Evolutionary conservation across 2,113 vertebrate species (phyloP).

Genomic region (Trogon surrucura): DNA sequence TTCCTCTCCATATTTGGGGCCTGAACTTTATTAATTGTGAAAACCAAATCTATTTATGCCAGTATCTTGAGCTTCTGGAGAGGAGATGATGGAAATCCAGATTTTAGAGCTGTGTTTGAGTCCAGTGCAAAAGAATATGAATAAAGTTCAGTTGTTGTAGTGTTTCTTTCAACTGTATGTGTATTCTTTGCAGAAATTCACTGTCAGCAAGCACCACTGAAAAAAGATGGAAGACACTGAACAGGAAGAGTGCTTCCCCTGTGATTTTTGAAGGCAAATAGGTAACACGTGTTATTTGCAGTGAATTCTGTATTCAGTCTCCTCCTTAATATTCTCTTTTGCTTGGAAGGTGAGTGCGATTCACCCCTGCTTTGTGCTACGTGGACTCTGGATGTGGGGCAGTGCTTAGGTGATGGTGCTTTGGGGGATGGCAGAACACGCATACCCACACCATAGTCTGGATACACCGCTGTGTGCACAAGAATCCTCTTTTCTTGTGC

Average conservation of each 20-base stretch:
- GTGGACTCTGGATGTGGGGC: background rate
- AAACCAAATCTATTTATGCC: background rate
- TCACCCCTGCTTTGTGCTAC: background rate
- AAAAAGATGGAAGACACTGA: background rate
- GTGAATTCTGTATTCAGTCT: background rate
- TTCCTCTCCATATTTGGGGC: background rate
- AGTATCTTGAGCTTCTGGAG: background rate
- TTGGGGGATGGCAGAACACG: background rate
- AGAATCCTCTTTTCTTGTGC: background rate
- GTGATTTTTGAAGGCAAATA: background rate
- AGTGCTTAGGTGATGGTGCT: background rate
- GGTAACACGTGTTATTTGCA: background rate
- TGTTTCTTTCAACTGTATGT: background rate
- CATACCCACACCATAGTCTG: accelerated
- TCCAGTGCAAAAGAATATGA: background rate
- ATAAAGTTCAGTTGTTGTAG: background rate
- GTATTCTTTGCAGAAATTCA: conserved; percentile 34
- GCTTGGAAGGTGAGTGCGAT: background rate
- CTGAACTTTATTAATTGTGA: background rate
- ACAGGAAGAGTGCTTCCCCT: background rate
- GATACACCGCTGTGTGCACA: background rate
- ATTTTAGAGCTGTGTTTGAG: background rate
- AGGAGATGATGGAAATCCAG: background rate
- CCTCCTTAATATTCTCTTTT: background rate
- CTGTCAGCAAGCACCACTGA: background rate